These are phyloP conservation scores for Leptinotarsa haldemani DNA, from an alignment of 2,888 invertebrate genomes.

Conservation along the genomic window DNA sequence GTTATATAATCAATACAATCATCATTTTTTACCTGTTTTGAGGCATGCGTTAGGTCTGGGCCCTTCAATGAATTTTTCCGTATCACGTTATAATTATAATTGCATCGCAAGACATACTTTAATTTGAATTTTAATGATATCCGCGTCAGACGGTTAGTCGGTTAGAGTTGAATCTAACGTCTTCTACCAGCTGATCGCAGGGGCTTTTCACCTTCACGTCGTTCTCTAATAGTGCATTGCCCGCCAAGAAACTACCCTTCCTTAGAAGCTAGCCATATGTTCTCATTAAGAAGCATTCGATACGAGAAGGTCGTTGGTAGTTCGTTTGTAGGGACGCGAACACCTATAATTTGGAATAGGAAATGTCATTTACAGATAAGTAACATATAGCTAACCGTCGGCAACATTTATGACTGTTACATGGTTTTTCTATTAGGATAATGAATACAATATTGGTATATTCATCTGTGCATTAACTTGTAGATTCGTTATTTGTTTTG, in stretches of 20 bases:
- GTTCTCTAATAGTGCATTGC: conserved; percentile 27
- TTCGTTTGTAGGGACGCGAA: background rate
- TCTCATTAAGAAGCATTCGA: conserved; percentile 33
- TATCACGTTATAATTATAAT: conserved; percentile 23
- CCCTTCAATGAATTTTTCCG: conserved; percentile 1
- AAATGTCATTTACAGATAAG: conserved; percentile 17
- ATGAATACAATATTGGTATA: background rate
- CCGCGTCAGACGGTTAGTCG: conserved; percentile 55
- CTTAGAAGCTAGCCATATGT: conserved; percentile 45
- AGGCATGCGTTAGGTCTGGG: background rate
- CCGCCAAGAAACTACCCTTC: conserved; percentile 54
- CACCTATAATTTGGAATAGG: conserved; percentile 24
- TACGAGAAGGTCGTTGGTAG: conserved; percentile 19
- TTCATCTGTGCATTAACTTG: background rate
- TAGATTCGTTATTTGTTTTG: background rate
- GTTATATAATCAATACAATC: no score
- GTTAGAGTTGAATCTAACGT: conserved; percentile 50
- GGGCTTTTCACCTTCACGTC: conserved; percentile 42
- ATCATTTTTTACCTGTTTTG: background rate
- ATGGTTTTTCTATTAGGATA: conserved; percentile 11
- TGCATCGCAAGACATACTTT: conserved; percentile 39
- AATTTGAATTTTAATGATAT: conserved; percentile 59
- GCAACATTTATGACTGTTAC: conserved; percentile 6
- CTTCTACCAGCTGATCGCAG: conserved; percentile 51
- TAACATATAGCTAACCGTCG: conserved; percentile 5